A percentile compares a stretch with the other conserved stretches of the same genome.
These are phyloP conservation scores for Mellilla xanthometata DNA, from an alignment of 2,888 invertebrate genomes.

Conservation along the genomic window DNA sequence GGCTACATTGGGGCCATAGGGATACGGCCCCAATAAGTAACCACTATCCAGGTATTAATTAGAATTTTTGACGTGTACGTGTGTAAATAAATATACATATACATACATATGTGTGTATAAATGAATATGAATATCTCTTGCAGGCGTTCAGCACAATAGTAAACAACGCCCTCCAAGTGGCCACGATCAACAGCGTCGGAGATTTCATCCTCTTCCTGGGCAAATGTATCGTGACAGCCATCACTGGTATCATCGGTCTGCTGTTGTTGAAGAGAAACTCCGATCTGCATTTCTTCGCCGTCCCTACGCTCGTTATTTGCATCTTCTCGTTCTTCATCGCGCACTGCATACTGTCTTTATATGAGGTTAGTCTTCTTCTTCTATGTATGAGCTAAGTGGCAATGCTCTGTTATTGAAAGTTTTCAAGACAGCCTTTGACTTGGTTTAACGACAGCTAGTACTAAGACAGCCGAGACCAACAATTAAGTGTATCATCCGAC, in stretches of 20 bases:
- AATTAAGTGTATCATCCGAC: no score
- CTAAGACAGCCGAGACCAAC: no score
- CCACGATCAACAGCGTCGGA: slow-evolving; percentile 95
- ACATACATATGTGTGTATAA: no score
- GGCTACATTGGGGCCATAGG: no score
- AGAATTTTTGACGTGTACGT: no score
- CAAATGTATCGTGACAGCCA: slow-evolving; percentile 89
- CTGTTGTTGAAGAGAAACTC: slow-evolving; percentile 88
- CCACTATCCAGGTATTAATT: no score
- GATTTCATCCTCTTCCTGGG: slow-evolving; percentile 96
- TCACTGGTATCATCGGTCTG: slow-evolving; percentile 89
- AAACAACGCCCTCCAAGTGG: slow-evolving; percentile 92
- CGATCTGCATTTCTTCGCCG: slow-evolving; percentile 91
- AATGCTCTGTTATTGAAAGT: no score
- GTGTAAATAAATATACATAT: no score
- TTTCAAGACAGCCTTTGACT: no score
- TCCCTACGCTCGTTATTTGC: slow-evolving; percentile 92
- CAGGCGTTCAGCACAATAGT: slow-evolving; percentile 94
- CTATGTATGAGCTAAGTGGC: no score
- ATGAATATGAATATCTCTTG: slow-evolving; percentile 20
- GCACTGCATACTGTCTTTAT: slow-evolving; percentile 95
- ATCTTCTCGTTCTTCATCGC: slow-evolving; percentile 96
- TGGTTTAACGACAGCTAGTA: no score
- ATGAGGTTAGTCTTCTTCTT: slow-evolving; percentile 86
- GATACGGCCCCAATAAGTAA: no score